Evolutionary conservation across 2,888 invertebrate genomes (phyloP).

Genomic region (Heteromyza rotundicornis): DNA sequence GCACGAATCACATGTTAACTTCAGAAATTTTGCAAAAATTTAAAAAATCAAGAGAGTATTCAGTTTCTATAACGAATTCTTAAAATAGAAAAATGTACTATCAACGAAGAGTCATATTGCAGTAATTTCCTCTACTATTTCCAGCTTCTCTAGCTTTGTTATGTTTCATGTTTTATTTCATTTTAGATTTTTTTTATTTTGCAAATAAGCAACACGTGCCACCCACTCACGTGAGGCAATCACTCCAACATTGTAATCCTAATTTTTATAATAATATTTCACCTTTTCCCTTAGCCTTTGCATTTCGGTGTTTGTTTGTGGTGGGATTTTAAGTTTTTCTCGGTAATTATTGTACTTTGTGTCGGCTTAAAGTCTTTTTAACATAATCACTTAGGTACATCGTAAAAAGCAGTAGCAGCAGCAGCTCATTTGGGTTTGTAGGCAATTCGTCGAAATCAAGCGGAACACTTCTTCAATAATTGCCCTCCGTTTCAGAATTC

Average conservation of each 20-base stretch:
- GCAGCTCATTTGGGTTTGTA: neutral
- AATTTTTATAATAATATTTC: constrained; percentile 49
- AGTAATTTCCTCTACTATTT: no score
- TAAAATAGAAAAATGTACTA: no score
- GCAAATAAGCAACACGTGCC: constrained; percentile 36
- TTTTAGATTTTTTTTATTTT: neutral
- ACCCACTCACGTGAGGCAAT: constrained; percentile 27
- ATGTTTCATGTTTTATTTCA: neutral
- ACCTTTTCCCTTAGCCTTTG: neutral
- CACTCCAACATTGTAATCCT: constrained; percentile 42
- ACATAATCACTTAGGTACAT: no score
- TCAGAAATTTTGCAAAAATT: no score
- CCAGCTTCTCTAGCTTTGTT: no score
- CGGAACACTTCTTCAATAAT: constrained; percentile 31
- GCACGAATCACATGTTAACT: no score
- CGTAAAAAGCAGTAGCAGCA: neutral
- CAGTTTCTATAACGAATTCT: no score
- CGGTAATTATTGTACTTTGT: constrained; percentile 51
- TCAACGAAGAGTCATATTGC: neutral
- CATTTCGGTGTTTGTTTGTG: neutral
- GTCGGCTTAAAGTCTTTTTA: constrained; percentile 51
- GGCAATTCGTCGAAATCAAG: constrained; percentile 48
- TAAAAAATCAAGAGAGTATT: no score
- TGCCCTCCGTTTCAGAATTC: neutral
- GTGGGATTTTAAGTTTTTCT: constrained; percentile 4